Conservation (phyloP, 23 tunicate genomes). For the Phallusia fumigata region DNA sequence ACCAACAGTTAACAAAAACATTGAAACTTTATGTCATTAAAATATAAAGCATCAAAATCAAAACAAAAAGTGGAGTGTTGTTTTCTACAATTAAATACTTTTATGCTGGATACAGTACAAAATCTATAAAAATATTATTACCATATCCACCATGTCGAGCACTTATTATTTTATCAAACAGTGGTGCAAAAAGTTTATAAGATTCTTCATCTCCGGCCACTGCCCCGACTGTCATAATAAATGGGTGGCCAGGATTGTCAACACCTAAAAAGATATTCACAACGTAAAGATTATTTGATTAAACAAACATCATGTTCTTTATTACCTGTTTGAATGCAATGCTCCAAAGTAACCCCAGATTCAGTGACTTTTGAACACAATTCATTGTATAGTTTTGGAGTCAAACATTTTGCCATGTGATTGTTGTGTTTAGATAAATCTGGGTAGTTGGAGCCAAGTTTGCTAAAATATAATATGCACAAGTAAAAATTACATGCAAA, state of each 20-base stretch:
- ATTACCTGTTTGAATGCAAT: constrained; percentile 85
- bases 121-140: constrained; percentile 18
- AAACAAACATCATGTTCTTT: neutral
- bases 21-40: no score
- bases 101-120: neutral
- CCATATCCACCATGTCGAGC: constrained; percentile 95
- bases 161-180: constrained; percentile 87
- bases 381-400: constrained; percentile 62
- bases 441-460: constrained; percentile 45
- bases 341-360: constrained; percentile 82
- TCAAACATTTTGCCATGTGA: constrained; percentile 88
- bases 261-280: constrained; percentile 42
- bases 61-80: no score
- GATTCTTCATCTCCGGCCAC: constrained; percentile 98
- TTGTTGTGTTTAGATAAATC: constrained; percentile 94
- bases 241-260: constrained; percentile 97
- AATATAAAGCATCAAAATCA: no score
- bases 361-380: constrained; percentile 47
- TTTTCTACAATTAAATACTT: neutral
- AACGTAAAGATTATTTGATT: neutral
- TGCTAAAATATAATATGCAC: neutral
- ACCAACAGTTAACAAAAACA: no score
- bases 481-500: neutral
- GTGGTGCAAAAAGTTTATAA: constrained; percentile 85
- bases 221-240: constrained; percentile 95